These are phyloP conservation scores for Vulpes vulpes DNA, from an alignment of 2,113 vertebrate genomes.

Conservation along the genomic window DNA sequence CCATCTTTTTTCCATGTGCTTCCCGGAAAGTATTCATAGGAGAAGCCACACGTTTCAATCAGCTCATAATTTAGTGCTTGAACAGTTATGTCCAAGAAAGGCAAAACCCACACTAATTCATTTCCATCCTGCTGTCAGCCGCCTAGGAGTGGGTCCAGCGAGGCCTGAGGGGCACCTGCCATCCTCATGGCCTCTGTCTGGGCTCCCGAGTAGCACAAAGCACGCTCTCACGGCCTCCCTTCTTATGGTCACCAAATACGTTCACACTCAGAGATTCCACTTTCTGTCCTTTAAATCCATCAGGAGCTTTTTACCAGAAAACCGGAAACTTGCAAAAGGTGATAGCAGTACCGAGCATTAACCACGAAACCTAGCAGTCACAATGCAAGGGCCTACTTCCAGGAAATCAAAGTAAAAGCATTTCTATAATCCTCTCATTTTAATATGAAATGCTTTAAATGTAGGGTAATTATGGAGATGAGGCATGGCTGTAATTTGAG, in stretches of 20 bases:
- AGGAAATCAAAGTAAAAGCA: conserved; percentile 64
- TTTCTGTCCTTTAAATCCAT: not conserved
- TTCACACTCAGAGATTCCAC: not conserved
- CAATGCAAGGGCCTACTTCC: not conserved
- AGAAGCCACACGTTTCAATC: not conserved
- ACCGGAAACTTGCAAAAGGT: not conserved
- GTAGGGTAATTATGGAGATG: conserved; percentile 68
- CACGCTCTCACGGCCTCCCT: accelerated
- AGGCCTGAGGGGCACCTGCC: not conserved
- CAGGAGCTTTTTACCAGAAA: not conserved
- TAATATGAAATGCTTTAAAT: conserved; percentile 75
- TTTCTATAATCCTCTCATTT: conserved; percentile 67
- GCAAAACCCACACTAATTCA: accelerated
- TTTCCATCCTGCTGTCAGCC: accelerated
- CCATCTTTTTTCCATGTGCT: not conserved
- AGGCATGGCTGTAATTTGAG: conserved; percentile 36
- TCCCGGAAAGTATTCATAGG: not conserved
- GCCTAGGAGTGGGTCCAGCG: not conserved
- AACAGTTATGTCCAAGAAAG: not conserved
- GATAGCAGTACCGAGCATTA: not conserved
- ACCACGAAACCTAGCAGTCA: not conserved
- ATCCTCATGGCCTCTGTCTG: accelerated
- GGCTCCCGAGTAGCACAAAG: accelerated
- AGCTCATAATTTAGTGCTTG: not conserved
- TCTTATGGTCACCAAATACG: accelerated